phyloP scores from a whole-genome alignment of 2,113 vertebrate genomes.

The Cyanoliseus patagonus region DNA sequence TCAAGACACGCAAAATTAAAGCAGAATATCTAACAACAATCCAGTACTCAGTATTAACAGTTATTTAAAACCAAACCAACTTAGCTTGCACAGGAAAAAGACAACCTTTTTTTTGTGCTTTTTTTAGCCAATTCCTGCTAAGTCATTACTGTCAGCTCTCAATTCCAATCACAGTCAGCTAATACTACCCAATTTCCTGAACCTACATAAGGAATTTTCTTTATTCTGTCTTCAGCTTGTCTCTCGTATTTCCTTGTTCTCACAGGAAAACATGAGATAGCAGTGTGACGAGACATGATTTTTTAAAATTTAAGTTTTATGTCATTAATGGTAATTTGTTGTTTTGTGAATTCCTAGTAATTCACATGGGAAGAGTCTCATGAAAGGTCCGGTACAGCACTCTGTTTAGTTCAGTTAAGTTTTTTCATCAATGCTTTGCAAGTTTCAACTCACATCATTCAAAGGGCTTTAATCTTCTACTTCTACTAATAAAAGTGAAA shows the following conservation, averaged over 20 bases:
- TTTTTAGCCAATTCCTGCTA: neutral
- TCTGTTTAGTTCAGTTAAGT: neutral
- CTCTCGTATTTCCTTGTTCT: neutral
- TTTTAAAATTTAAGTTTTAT: neutral
- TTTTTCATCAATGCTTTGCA: neutral
- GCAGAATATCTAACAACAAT: neutral
- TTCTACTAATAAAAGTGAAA: neutral
- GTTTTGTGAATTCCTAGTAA: neutral
- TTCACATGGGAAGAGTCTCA: neutral
- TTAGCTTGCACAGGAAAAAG: neutral
- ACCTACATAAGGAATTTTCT: neutral
- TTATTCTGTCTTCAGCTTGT: neutral
- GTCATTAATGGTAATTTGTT: neutral
- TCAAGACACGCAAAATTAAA: neutral
- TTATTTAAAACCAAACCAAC: neutral
- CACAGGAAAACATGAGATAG: neutral
- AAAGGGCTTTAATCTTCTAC: neutral
- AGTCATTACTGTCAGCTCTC: neutral
- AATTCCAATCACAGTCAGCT: neutral
- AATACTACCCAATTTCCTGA: neutral
- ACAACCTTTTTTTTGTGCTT: fast-evolving
- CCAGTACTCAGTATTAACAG: neutral
- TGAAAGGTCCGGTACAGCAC: neutral
- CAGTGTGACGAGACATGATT: neutral
- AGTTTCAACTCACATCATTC: neutral